phyloP scores from a whole-genome alignment of 2,113 vertebrate genomes.

The Ascaphus truei region DNA sequence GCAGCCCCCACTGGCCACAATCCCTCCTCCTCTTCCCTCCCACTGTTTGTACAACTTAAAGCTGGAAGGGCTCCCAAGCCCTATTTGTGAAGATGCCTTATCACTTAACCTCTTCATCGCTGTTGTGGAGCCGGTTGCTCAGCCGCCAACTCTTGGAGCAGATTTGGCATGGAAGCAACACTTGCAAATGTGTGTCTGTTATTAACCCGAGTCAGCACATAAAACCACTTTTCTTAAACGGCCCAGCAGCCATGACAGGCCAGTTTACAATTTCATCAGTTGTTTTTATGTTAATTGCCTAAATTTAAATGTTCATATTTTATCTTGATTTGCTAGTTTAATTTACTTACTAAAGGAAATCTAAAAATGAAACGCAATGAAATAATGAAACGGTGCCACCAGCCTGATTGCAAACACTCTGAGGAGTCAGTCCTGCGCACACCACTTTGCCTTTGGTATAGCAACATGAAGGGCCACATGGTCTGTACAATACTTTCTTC shows the following conservation, averaged over 20 bases:
- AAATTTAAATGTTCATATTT: too few species aligned
- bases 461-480: neutral
- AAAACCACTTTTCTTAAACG: too few species aligned
- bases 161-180: neutral
- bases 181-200: too few species aligned
- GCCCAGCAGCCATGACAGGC: too few species aligned
- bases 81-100: slow-evolving; percentile 36
- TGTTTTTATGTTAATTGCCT: too few species aligned
- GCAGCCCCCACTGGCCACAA: slow-evolving; percentile 12
- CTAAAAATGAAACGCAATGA: too few species aligned
- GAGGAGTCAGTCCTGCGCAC: neutral
- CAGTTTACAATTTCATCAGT: too few species aligned
- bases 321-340: too few species aligned
- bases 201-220: too few species aligned
- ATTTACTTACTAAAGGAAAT: too few species aligned
- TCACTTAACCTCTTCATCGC: slow-evolving; percentile 9
- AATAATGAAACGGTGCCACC: too few species aligned
- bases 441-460: neutral
- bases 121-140: neutral
- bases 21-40: slow-evolving; percentile 36
- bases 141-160: neutral
- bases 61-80: slow-evolving; percentile 39
- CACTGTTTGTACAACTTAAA: slow-evolving; percentile 38
- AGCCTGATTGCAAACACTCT: too few species aligned
- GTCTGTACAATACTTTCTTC: neutral